Evolutionary conservation across 2,797 vertebrate species (phyloP), one percentile per base, ranked within the genome.

Genomic region (Apogon hyalosoma): DNA sequence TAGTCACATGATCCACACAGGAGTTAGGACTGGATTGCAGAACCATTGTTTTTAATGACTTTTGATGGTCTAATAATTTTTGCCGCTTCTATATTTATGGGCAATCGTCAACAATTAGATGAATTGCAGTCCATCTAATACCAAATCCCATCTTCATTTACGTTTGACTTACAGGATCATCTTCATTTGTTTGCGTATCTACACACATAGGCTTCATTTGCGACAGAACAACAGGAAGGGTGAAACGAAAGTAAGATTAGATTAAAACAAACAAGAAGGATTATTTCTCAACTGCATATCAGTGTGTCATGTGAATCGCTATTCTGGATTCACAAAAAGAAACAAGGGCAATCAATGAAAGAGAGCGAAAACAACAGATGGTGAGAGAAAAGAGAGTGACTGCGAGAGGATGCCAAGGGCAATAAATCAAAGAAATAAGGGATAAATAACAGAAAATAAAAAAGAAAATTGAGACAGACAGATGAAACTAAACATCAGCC

Each of bases 301-400:
- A 51, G 42, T 38, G 51, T 41, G 31, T 67, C 6, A 7, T 7
- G 12, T 28, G 14, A 56, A 71, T 15, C 6, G 11, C 19, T 40
- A 1, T 68, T 70, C 53, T 46, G 2, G 58, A 54, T 56, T 63
- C 18, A 15, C 14, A 48, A 12, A 63, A 45, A 52, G 28, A 61
- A 64, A 45, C 18, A 58, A 50, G 53, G 45, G 13, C 55, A 53
- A 80, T 63, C 41, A 47, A 12, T 31, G 43, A 45, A n/a, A 55
- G 62, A 41, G 24, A 53, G 33, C 42, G 53, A 53, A 63, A 64
- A 75, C 50, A 63, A 54, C 81, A 81, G 73, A 68, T 69, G 77
- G 66, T 6, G 67, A 61, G 60, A 42, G 46, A 45, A 68, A 62
- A 58, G 2, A 14, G 38, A 70, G 31, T 1, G 69, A 38, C 47